Evolutionary conservation across 2,113 vertebrate species (phyloP).

Genomic region (Ondatra zibethicus): DNA sequence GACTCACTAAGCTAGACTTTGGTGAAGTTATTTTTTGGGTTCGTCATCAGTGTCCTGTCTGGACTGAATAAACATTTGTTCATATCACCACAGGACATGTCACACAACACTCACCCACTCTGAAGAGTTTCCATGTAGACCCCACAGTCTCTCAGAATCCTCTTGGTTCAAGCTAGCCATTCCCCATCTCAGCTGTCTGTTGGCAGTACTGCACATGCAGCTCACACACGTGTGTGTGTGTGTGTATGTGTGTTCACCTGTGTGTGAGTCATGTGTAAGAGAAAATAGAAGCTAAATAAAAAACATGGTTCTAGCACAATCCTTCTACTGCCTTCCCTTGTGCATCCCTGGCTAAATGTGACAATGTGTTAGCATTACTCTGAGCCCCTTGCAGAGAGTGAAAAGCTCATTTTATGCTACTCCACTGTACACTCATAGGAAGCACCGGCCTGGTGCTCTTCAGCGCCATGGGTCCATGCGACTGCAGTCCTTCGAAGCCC

Average conservation of each 20-base stretch:
- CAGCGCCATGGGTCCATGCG: fast-evolving
- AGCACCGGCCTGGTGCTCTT: fast-evolving
- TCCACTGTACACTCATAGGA: neutral
- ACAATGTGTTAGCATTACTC: neutral
- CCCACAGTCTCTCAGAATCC: fast-evolving
- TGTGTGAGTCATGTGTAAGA: no score
- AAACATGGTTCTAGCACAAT: neutral
- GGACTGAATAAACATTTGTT: neutral
- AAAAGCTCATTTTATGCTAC: fast-evolving
- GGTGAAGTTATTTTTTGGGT: neutral
- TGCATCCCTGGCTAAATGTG: neutral
- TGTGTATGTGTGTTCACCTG: no score
- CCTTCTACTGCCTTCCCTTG: neutral
- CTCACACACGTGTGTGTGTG: fast-evolving
- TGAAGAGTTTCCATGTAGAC: neutral
- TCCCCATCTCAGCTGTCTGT: neutral
- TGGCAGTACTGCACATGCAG: fast-evolving
- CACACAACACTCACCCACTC: neutral
- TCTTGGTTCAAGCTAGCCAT: no score
- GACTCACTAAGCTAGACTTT: neutral
- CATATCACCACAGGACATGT: neutral
- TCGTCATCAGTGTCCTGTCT: neutral
- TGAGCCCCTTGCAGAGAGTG: neutral
- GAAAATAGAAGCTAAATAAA: neutral
- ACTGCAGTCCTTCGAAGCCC: fast-evolving